Evolutionary conservation across 1,140 invertebrate species (phyloP).

Genomic region (Brachionus manjavacas): DNA sequence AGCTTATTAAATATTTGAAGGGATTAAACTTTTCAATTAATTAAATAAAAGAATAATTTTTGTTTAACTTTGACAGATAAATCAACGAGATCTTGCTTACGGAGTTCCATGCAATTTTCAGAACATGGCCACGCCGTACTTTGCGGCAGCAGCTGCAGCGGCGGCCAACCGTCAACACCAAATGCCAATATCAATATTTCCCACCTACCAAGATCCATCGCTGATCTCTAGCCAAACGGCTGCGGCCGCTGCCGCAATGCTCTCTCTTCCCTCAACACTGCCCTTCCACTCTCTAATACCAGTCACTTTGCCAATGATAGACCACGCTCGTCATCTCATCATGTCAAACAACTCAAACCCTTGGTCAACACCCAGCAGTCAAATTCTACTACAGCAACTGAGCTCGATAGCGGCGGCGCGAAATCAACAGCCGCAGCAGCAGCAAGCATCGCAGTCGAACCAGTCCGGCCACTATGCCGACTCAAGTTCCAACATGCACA

Average conservation of each 20-base stretch:
- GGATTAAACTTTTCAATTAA: too few relatives aligned
- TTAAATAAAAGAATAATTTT: too few relatives aligned
- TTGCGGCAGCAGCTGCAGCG: slow-evolving; percentile 19
- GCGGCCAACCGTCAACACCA: slow-evolving; percentile 17
- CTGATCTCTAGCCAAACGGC: slow-evolving; percentile 8
- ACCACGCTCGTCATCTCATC: slow-evolving; percentile 31
- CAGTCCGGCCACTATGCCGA: neutral
- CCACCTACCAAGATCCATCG: slow-evolving; percentile 19
- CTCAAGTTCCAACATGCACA: neutral
- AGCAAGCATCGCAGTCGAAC: neutral
- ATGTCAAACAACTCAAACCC: slow-evolving; percentile 11
- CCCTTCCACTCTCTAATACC: slow-evolving; percentile 36
- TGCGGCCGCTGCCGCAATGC: slow-evolving; percentile 33
- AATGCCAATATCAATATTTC: slow-evolving; percentile 38
- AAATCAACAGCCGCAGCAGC: neutral
- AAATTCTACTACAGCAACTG: neutral
- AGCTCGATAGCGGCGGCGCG: neutral
- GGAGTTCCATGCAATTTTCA: slow-evolving; percentile 1
- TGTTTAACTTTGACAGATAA: too few relatives aligned
- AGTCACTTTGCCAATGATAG: slow-evolving; percentile 37
- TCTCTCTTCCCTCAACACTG: neutral
- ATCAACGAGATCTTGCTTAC: slow-evolving; percentile 13
- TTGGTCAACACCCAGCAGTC: neutral
- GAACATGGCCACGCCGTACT: slow-evolving; percentile 11
- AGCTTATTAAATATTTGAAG: too few relatives aligned